phyloP scores from a whole-genome alignment of 2,113 vertebrate species.

The Osmerus eperlanus region DNA sequence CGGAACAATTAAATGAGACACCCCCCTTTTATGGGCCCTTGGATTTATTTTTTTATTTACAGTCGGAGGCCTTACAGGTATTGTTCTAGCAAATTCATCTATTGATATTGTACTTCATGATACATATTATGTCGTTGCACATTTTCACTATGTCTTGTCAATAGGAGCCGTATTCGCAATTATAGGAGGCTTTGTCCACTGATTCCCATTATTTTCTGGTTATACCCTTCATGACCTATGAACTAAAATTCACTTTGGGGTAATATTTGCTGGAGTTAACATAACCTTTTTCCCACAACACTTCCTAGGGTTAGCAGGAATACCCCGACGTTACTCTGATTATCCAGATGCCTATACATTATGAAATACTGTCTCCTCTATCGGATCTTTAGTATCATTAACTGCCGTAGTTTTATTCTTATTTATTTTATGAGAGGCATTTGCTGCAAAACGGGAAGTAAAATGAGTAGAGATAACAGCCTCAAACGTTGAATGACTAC shows the following conservation, averaged over 20 bases:
- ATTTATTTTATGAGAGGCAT: slow-evolving; percentile 50
- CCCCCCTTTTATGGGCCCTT: slow-evolving; percentile 29
- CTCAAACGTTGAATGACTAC: slow-evolving; percentile 38
- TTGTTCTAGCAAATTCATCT: slow-evolving; percentile 35
- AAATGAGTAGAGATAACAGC: neutral
- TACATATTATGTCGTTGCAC: slow-evolving; percentile 48
- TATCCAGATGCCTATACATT: slow-evolving; percentile 33
- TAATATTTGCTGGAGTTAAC: slow-evolving; percentile 31
- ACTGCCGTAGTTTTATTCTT: slow-evolving; percentile 34
- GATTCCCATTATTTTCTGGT: slow-evolving; percentile 31
- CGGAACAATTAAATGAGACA: slow-evolving; percentile 42
- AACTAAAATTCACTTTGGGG: slow-evolving; percentile 28
- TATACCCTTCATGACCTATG: slow-evolving; percentile 24
- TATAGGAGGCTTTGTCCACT: slow-evolving; percentile 22
- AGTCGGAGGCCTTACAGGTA: slow-evolving; percentile 36
- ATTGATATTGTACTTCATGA: slow-evolving; percentile 42
- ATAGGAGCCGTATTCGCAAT: slow-evolving; percentile 38
- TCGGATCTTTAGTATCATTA: slow-evolving; percentile 29
- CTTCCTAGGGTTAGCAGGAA: slow-evolving; percentile 26
- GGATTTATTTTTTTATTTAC: slow-evolving; percentile 46
- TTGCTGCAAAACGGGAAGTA: slow-evolving; percentile 38
- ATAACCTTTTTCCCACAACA: slow-evolving; percentile 40
- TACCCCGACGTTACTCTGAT: slow-evolving; percentile 38
- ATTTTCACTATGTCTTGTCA: slow-evolving; percentile 39
- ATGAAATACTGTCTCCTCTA: slow-evolving; percentile 36